phyloP scores from a whole-genome alignment of 2,113 vertebrate genomes.

The Raja brachyura region DNA sequence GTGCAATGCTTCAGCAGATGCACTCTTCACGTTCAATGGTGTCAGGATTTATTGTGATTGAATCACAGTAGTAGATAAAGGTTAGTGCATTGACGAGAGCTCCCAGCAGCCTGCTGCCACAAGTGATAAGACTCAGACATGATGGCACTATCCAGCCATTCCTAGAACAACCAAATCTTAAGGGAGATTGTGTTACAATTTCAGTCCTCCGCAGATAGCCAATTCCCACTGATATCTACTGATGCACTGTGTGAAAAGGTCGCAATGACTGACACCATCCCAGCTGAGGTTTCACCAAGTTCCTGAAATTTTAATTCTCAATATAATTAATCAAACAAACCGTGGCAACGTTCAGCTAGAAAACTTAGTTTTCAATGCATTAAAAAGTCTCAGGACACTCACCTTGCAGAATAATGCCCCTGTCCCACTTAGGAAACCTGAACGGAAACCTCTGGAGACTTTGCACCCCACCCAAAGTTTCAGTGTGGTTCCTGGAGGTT shows the following conservation, averaged over 20 bases:
- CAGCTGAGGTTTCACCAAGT: not conserved
- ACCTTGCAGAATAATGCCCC: not conserved
- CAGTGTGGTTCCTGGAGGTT: too few species aligned
- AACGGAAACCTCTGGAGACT: too few species aligned
- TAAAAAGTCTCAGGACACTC: too few species aligned
- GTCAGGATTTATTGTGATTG: slow-evolving; percentile 34
- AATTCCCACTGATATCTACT: not conserved
- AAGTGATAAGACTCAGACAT: slow-evolving; percentile 12
- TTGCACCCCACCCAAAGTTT: too few species aligned
- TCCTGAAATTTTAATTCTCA: not conserved
- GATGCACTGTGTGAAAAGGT: not conserved
- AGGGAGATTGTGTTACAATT: not conserved
- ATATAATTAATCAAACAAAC: not conserved
- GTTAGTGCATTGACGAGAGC: not conserved
- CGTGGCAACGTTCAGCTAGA: not conserved
- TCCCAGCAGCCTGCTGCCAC: not conserved
- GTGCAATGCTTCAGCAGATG: not conserved
- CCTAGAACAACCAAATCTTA: not conserved
- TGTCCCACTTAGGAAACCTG: too few species aligned
- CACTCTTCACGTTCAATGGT: not conserved
- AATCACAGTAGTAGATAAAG: slow-evolving; percentile 26
- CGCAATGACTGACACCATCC: not conserved
- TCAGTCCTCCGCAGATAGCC: not conserved
- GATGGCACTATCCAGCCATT: not conserved
- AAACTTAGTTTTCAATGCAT: not conserved